Evolutionary conservation across 37 sponge, comb jelly and placozoan species (phyloP), one percentile per base, ranked within the genome.

Genomic region (Corticium candelabrum): DNA sequence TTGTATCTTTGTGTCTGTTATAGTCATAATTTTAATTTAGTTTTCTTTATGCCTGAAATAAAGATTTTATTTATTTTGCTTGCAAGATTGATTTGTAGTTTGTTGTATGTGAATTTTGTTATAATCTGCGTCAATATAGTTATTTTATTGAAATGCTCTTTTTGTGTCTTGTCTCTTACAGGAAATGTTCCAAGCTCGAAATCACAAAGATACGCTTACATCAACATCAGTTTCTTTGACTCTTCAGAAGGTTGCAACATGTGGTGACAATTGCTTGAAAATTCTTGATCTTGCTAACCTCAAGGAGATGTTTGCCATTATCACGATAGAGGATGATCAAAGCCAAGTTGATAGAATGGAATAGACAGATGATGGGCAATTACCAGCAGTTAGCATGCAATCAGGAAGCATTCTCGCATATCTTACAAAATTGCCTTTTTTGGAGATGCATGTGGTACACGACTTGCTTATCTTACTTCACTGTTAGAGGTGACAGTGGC

Each of bases 291-390:
- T 94, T 33, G 29, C 68, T 21, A 95, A 97, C 34, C 82, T 94
- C 38, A 91, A 94, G 77, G 99, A 91, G 7, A 89, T 91, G 29
- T 91, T 91, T 69, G 87, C 43, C 30, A 94, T 97, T 34, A 77
- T 94, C 34, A 39, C 82, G 71, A 81, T 97, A 39, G 99, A 97
- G 32, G 99, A 94, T 68, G 86, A 89, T 41, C 0, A 68, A 84
- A 89, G 87, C 38, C 71, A 50, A 34, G 76, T 97, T 2, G 80
- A 87, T 38, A 67, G 81, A 74, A 50, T 93, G 68, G 74, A 83
- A 43, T 97, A 94, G 98, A 93, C 98, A 0, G 87, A 88, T 40
- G 98, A 97, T 81, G 98, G 98, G 1, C 98, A 97, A 57, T 80
- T 97, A 34, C 87, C 93, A 2, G 83, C 90, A 39, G 84, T 96